phyloP scores from a whole-genome alignment of 1,140 invertebrate species.

The Bicyclus anynana region DNA sequence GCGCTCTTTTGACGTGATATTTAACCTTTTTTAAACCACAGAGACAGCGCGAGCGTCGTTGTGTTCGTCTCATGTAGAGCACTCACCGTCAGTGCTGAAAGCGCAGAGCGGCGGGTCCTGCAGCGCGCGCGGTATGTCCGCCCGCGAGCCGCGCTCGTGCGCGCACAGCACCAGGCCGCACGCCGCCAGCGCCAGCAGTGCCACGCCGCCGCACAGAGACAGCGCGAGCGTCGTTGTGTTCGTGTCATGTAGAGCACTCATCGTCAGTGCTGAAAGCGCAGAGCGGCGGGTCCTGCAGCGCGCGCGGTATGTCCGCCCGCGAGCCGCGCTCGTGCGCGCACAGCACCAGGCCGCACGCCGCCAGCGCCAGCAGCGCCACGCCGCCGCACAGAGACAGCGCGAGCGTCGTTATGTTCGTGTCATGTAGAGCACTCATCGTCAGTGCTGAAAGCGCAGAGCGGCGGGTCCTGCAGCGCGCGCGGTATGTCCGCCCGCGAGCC shows the following conservation, averaged over 20 bases:
- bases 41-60: no score
- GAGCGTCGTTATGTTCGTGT: conserved; percentile 59
- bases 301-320: conserved; percentile 32
- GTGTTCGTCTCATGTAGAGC: no score
- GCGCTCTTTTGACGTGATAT: no score
- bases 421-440: conserved; percentile 49
- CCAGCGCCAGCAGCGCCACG: conserved; percentile 59
- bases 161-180: conserved; percentile 68
- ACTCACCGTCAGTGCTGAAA: conserved; percentile 58
- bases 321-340: conserved; percentile 52
- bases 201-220: conserved; percentile 64
- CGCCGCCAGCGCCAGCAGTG: conserved; percentile 59
- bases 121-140: conserved; percentile 32
- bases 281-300: conserved; percentile 42
- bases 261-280: conserved; percentile 65
- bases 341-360: conserved; percentile 66
- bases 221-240: no score
- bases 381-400: conserved; percentile 60
- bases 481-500: conserved; percentile 31
- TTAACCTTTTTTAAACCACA: no score
- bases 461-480: conserved; percentile 38
- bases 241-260: no score
- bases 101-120: conserved; percentile 54
- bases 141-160: conserved; percentile 40
- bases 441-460: conserved; percentile 60